Percentiles rank a stretch among this genome's conserved stretches.
Evolutionary conservation across 1,140 invertebrate genomes (phyloP).

Genomic region (Cardiocondyla obscurior): DNA sequence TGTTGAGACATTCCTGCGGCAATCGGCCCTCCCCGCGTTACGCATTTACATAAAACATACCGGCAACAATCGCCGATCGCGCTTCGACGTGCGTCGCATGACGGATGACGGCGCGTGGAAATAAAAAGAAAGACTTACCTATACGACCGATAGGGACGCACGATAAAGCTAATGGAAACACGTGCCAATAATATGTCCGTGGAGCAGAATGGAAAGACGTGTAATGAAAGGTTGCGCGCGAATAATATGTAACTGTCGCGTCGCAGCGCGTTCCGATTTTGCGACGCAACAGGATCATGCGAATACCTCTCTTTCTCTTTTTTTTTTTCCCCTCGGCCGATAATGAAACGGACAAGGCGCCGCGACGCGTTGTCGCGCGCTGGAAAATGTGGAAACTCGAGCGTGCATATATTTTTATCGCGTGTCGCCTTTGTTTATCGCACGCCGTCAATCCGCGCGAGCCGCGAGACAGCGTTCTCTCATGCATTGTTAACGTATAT

Average conservation of each 20-base stretch:
- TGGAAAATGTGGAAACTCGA: slow-evolving; percentile 48
- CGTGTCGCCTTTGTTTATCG: slow-evolving; percentile 36
- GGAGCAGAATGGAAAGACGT: slow-evolving; percentile 59
- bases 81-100: slow-evolving; percentile 56
- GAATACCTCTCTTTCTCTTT: slow-evolving; percentile 45
- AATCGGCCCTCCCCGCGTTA: slow-evolving; percentile 5
- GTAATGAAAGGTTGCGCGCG: slow-evolving; percentile 52
- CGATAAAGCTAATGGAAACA: slow-evolving; percentile 71
- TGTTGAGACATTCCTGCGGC: background rate
- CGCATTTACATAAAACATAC: slow-evolving; percentile 46
- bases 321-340: no score
- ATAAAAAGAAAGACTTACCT: slow-evolving; percentile 43
- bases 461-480: background rate
- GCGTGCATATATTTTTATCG: slow-evolving; percentile 44
- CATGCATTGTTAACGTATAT: background rate
- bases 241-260: slow-evolving; percentile 55
- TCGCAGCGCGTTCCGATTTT: slow-evolving; percentile 46
- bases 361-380: slow-evolving; percentile 15
- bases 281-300: slow-evolving; percentile 45
- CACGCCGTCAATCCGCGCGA: slow-evolving; percentile 1
- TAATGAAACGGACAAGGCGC: slow-evolving; percentile 43
- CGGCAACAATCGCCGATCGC: slow-evolving; percentile 46
- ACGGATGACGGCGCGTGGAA: slow-evolving; percentile 52
- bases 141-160: slow-evolving; percentile 54
- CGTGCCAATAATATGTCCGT: slow-evolving; percentile 66